Evolutionary conservation across 1,140 invertebrate species (phyloP).

Genomic region (Patella vulgata): DNA sequence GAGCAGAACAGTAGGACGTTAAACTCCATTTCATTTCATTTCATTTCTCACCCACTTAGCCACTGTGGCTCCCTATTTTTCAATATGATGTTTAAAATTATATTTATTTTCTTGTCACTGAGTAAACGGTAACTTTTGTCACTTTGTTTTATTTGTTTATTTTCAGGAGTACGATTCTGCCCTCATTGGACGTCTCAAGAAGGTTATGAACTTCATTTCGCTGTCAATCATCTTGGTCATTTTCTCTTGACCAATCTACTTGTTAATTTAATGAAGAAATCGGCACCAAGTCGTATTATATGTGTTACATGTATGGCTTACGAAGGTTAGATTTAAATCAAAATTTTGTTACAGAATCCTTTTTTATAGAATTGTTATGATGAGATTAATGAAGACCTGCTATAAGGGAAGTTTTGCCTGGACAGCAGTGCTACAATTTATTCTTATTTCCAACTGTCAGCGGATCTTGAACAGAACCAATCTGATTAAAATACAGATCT

Average conservation of each 20-base stretch:
- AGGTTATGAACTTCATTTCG: conserved; percentile 50
- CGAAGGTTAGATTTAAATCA: conserved; percentile 27
- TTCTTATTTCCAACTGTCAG: too few species aligned
- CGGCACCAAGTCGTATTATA: conserved; percentile 53
- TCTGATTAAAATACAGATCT: too few species aligned
- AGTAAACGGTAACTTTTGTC: background rate
- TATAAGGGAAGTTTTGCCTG: too few species aligned
- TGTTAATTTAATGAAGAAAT: conserved; percentile 54
- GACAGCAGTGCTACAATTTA: conserved; percentile 2
- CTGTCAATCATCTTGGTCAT: conserved; percentile 53
- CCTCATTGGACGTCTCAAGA: conserved; percentile 37
- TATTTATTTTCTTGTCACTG: background rate
- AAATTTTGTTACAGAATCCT: background rate
- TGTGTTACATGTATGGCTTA: conserved; percentile 40
- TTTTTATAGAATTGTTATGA: background rate
- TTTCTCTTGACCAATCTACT: conserved; percentile 58
- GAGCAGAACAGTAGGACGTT: too few species aligned
- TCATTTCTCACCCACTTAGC: background rate
- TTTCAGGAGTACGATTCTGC: conserved; percentile 39
- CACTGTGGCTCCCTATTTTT: too few species aligned
- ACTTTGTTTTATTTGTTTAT: background rate
- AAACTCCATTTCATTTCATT: background rate
- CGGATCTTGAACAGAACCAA: too few species aligned
- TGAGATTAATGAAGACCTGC: conserved; percentile 1
- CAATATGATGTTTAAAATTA: background rate